Evolutionary conservation across 2,113 vertebrate species (phyloP).

Genomic region (Cyanistes caeruleus): DNA sequence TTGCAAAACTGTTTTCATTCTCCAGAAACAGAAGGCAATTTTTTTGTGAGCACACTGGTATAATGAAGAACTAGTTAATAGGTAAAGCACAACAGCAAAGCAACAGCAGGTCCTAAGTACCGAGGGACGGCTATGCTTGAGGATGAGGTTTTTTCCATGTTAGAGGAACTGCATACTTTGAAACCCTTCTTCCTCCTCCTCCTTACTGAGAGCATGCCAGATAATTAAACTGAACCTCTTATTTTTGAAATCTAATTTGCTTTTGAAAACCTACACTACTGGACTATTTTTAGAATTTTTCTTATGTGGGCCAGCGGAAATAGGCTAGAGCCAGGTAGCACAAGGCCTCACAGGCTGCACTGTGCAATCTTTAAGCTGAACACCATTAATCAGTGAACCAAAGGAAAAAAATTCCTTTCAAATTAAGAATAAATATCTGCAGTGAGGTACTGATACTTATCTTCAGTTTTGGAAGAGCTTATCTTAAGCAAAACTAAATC

Average conservation of each 20-base stretch:
- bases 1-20: background rate
- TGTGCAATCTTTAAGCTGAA: background rate
- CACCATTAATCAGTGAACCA: background rate
- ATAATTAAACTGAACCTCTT: constrained; percentile 42
- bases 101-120: background rate
- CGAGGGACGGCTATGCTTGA: rapidly evolving
- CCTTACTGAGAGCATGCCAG: background rate
- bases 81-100: background rate
- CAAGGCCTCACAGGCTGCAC: background rate
- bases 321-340: constrained; percentile 28
- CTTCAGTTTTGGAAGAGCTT: background rate
- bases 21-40: background rate
- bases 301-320: constrained; percentile 34
- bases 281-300: constrained; percentile 36
- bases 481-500: background rate
- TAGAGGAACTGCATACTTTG: background rate
- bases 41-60: background rate
- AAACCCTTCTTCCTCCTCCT: background rate
- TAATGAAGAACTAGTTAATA: background rate
- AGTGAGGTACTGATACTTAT: background rate
- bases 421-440: background rate
- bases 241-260: constrained; percentile 56
- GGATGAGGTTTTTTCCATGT: background rate
- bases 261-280: constrained; percentile 8
- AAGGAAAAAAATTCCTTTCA: background rate